Evolutionary conservation across 2,113 vertebrate species (phyloP), one percentile per base, ranked within the genome.

Genomic region (Condylura cristata): DNA sequence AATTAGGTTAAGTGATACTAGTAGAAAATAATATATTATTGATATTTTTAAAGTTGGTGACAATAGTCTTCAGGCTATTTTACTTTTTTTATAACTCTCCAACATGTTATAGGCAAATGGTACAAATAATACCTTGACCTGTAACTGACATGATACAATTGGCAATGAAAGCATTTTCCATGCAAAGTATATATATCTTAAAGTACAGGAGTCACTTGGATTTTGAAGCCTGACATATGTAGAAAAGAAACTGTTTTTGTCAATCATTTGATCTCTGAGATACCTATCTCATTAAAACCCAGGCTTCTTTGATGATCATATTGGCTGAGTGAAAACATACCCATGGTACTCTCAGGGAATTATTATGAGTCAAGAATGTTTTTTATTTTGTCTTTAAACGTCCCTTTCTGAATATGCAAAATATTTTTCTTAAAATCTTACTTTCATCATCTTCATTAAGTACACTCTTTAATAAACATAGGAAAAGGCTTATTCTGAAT

Each of bases 1-100:
- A 85, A 70, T n/a, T 46, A 20, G 39, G 56, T 74, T 89, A 53
- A 28, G 58, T 53, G 95, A 97, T 74, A 95, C 44, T 93, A 60
- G 79, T 86, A 76, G n/a, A 82, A 84, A 97, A 95, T 65, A 3
- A 78, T 4, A 90, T 0, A 0, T 65, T 87, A 87, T 30, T 56
- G 66, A 20, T 14, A 48, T 92, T 95, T 95, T 90, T 97, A 46
- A 66, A 68, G 12, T 22, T 72, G 0, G 30, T 17, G 0, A 46
- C 22, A 60, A 80, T 90, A 28, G 8, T 88, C 91, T 92, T 80
- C 41, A 37, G 71, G 39, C 86, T 84, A 13, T 74, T 95, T 90
- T 84, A 51, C 71, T 48, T 28, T 28, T 78, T 76, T 53, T 75
- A 66, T 82, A 89, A 76, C 53, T n/a, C 53, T 65, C 95, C 80